These are phyloP conservation scores for Phaonia tiefii DNA, from an alignment of 2,888 invertebrate species.

Conservation along the genomic window DNA sequence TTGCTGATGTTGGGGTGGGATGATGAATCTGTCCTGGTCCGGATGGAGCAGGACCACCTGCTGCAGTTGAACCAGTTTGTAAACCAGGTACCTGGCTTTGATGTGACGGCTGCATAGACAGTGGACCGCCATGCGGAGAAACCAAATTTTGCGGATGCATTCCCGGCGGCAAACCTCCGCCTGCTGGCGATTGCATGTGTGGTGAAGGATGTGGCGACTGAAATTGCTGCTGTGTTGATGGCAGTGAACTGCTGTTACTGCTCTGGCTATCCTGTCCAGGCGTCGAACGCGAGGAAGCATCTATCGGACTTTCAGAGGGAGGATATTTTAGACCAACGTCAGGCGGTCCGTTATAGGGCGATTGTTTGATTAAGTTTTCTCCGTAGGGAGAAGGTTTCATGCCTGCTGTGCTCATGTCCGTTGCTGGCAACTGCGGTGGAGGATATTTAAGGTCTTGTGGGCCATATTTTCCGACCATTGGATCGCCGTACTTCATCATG, in stretches of 20 bases:
- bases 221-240: constrained; percentile 76
- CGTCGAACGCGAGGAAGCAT: constrained; percentile 79
- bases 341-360: constrained; percentile 74
- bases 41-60: constrained; percentile 70
- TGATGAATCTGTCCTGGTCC: constrained; percentile 70
- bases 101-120: constrained; percentile 61
- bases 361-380: constrained; percentile 80
- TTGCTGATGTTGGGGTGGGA: constrained; percentile 71
- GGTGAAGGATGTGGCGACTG: constrained; percentile 80
- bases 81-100: constrained; percentile 63
- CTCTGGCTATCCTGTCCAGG: constrained; percentile 81
- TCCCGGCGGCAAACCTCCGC: constrained; percentile 76
- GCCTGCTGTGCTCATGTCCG: constrained; percentile 67
- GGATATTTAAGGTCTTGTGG: constrained; percentile 80
- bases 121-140: constrained; percentile 75
- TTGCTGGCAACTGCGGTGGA: constrained; percentile 69
- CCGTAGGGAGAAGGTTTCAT: constrained; percentile 77
- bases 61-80: constrained; percentile 69
- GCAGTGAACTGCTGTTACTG: constrained; percentile 80
- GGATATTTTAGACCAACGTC: constrained; percentile 73
- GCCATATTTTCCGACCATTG: constrained; percentile 77
- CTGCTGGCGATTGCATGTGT: constrained; percentile 78
- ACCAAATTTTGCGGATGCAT: constrained; percentile 80
- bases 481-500: constrained; percentile 80
- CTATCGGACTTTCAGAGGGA: constrained; percentile 79